Evolutionary conservation across 1,140 invertebrate species (phyloP).

Genomic region (Conus betulinus): DNA sequence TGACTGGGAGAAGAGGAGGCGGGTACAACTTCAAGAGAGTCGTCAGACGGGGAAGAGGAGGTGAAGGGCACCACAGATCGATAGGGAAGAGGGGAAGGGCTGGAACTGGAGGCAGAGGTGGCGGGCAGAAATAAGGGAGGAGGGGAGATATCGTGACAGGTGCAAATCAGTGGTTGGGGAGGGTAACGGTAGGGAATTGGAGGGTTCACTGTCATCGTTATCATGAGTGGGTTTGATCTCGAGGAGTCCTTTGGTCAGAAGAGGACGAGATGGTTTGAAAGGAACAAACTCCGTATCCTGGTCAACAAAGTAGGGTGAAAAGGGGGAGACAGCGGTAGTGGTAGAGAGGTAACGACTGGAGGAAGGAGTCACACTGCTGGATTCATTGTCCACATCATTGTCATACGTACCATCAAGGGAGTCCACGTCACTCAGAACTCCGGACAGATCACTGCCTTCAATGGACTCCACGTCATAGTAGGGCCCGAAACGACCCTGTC

Average conservation of each 20-base stretch:
- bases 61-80: slow-evolving; percentile 30
- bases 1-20: slow-evolving; percentile 10
- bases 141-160: slow-evolving; percentile 33
- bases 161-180: slow-evolving; percentile 37
- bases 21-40: slow-evolving; percentile 9
- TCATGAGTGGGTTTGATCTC: slow-evolving; percentile 39
- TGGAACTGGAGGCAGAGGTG: not conserved
- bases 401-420: slow-evolving; percentile 43
- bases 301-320: slow-evolving; percentile 39
- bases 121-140: slow-evolving; percentile 10
- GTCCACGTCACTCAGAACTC: slow-evolving; percentile 38
- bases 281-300: slow-evolving; percentile 49
- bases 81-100: slow-evolving; percentile 29
- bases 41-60: not conserved
- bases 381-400: slow-evolving; percentile 23
- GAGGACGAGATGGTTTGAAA: slow-evolving; percentile 40
- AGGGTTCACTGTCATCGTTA: slow-evolving; percentile 37
- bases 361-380: slow-evolving; percentile 2
- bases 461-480: slow-evolving; percentile 47
- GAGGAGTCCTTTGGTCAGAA: slow-evolving; percentile 32
- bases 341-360: slow-evolving; percentile 17
- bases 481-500: slow-evolving; percentile 36
- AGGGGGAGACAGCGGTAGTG: slow-evolving; percentile 9
- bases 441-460: slow-evolving; percentile 37
- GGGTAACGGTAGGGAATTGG: slow-evolving; percentile 23